phyloP scores from a whole-genome alignment of 1,140 invertebrate species.

The Ceratitis capitata region DNA sequence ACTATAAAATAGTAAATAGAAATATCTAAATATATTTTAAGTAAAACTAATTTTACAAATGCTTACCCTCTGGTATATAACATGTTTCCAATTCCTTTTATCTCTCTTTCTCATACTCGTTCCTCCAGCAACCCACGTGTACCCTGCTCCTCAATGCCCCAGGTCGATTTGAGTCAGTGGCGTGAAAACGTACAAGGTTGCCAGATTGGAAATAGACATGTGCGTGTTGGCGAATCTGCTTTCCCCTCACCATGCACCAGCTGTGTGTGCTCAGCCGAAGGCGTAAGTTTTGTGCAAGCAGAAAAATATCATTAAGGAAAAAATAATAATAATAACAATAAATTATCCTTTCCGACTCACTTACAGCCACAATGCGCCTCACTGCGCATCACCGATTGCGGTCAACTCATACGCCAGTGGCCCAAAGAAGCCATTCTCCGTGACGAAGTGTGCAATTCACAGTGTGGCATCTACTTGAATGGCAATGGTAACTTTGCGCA shows the following conservation, averaged over 20 bases:
- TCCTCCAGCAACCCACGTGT: conserved; percentile 78
- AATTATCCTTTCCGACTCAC: background rate
- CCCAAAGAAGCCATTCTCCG: conserved; percentile 81
- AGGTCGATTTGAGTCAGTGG: conserved; percentile 84
- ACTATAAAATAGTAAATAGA: too few species aligned
- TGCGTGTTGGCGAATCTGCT: conserved; percentile 80
- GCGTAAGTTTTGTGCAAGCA: conserved; percentile 73
- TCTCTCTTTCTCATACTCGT: background rate
- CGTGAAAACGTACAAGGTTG: conserved; percentile 82
- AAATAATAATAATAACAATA: too few species aligned
- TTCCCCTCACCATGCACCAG: conserved; percentile 88
- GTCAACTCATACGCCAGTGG: conserved; percentile 81
- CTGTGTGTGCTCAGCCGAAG: conserved; percentile 84
- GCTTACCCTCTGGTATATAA: too few species aligned
- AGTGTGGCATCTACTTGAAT: conserved; percentile 74
- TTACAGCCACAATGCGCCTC: conserved; percentile 90
- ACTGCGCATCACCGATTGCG: conserved; percentile 86
- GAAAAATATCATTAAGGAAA: too few species aligned
- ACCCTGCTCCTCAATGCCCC: conserved; percentile 79
- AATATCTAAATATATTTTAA: too few species aligned
- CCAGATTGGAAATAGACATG: conserved; percentile 79
- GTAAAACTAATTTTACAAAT: too few species aligned
- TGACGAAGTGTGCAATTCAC: conserved; percentile 89
- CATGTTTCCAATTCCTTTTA: background rate
- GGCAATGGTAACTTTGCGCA: conserved; percentile 54